Evolutionary conservation across 2,113 vertebrate genomes (phyloP).

Genomic region (Nesospiza acunhae): DNA sequence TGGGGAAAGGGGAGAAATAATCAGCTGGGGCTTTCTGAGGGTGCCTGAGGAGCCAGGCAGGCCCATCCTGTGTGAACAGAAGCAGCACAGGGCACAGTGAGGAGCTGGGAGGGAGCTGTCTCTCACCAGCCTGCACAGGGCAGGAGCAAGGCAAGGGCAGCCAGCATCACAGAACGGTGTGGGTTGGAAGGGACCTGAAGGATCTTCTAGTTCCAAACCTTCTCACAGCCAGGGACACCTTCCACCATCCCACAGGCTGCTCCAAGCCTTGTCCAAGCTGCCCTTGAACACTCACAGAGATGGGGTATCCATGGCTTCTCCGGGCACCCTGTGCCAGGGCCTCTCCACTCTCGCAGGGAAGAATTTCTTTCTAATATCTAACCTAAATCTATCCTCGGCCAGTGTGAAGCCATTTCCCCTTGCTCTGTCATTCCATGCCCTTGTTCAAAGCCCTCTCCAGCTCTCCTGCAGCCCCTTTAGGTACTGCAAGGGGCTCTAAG

Average conservation of each 20-base stretch:
- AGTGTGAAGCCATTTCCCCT: neutral
- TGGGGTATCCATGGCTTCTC: neutral
- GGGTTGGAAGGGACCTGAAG: neutral
- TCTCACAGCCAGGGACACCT: neutral
- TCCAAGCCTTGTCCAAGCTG: neutral
- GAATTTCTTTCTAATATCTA: neutral
- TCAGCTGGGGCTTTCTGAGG: neutral
- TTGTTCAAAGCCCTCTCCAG: neutral
- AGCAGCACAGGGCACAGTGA: neutral
- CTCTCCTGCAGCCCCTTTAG: neutral
- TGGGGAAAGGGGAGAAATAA: neutral
- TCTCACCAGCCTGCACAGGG: neutral
- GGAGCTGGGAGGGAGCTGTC: neutral
- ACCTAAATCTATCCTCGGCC: neutral
- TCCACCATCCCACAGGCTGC: neutral
- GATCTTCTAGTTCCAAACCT: neutral
- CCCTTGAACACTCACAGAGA: neutral
- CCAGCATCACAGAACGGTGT: neutral
- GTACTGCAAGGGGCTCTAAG: neutral
- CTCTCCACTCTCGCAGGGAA: neutral
- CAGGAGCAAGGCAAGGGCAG: neutral
- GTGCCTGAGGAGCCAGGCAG: neutral
- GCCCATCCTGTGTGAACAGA: neutral
- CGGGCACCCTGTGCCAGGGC: neutral
- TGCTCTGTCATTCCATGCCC: neutral